Conservation (phyloP, 2,113 vertebrate species). For the Daphoenositta chrysoptera region DNA sequence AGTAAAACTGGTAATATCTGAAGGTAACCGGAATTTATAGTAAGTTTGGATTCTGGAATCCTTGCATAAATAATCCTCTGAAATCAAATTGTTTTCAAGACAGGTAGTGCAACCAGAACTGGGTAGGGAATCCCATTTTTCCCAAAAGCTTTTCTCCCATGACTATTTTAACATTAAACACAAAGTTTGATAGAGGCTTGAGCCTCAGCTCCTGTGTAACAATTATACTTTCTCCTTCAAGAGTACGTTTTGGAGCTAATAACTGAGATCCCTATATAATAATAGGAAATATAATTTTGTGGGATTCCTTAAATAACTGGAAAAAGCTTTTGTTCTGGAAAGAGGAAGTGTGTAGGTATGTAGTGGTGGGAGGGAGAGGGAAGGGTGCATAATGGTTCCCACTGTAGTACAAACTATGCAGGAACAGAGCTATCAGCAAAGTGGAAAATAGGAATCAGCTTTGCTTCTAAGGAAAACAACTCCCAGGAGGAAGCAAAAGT, state of each 20-base stretch:
- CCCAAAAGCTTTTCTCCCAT: neutral
- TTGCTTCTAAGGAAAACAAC: conserved; percentile 48
- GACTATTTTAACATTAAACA: neutral
- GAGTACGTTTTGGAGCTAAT: neutral
- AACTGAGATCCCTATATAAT: neutral
- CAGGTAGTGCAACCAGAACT: neutral
- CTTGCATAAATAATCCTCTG: neutral
- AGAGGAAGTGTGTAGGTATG: conserved; percentile 22
- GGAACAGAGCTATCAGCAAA: conserved; percentile 30
- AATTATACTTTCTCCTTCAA: neutral
- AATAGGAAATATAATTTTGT: neutral
- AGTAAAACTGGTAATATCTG: neutral
- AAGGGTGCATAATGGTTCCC: conserved; percentile 15
- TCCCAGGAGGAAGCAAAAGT: conserved; percentile 40
- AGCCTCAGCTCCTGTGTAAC: neutral
- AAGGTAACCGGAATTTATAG: neutral
- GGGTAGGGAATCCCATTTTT: neutral
- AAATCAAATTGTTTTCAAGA: neutral
- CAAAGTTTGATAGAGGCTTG: neutral
- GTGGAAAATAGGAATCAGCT: conserved; percentile 54
- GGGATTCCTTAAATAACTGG: conserved; percentile 5
- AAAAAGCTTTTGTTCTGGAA: conserved; percentile 35
- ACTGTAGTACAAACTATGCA: neutral
- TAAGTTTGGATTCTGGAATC: neutral
- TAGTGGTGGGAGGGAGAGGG: neutral